Evolutionary conservation across 2,797 vertebrate species (phyloP).

Genomic region (Muscicapa comitata): DNA sequence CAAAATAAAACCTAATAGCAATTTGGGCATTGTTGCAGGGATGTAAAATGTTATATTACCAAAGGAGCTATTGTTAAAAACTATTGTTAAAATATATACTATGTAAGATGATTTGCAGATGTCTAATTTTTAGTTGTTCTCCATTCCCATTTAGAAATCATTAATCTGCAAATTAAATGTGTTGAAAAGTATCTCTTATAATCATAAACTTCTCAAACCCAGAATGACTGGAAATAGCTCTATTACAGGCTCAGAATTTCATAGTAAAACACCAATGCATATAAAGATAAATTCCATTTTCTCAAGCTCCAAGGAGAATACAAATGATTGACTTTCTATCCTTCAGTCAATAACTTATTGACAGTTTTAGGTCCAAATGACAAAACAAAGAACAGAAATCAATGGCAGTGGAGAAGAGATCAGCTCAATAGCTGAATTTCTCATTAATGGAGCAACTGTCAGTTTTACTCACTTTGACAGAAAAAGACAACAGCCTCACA

Average conservation of each 20-base stretch:
- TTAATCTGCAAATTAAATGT: background rate
- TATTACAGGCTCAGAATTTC: background rate
- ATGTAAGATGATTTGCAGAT: background rate
- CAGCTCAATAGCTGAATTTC: constrained; percentile 64
- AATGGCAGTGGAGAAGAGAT: constrained; percentile 33
- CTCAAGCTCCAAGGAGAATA: constrained; percentile 17
- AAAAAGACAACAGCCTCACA: background rate
- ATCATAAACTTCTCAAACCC: background rate
- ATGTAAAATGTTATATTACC: background rate
- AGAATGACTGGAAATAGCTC: background rate
- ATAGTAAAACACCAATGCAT: background rate
- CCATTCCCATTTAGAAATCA: background rate
- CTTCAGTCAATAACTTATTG: constrained; percentile 59
- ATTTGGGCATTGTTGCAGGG: background rate
- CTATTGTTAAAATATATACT: background rate
- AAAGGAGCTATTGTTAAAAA: background rate
- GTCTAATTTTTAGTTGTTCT: background rate
- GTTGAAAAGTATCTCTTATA: background rate
- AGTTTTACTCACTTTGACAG: constrained; percentile 67
- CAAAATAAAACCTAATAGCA: background rate
- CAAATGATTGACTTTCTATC: constrained; percentile 48
- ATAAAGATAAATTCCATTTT: constrained; percentile 39
- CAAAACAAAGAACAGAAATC: constrained; percentile 49
- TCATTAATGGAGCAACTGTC: constrained; percentile 59
- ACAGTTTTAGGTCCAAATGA: constrained; percentile 19